Conservation (phyloP, 2,113 vertebrate genomes). For the Tenebrosternarchus preto region DNA sequence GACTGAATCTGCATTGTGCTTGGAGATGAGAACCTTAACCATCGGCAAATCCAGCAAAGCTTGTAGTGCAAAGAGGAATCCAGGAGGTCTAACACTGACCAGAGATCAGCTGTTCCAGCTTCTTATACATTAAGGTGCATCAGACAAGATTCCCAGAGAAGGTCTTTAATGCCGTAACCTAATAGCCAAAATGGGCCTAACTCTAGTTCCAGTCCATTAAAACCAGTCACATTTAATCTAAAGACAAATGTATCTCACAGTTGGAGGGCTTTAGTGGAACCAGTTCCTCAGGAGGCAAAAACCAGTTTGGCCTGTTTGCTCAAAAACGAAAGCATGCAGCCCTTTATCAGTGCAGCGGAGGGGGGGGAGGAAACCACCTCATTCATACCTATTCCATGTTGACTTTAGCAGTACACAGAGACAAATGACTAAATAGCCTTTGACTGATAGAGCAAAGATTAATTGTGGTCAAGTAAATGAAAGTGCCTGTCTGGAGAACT, state of each 20-base stretch:
- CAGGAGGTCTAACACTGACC: too few relatives aligned
- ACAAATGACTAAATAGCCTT: constrained; percentile 16
- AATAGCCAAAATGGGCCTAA: too few relatives aligned
- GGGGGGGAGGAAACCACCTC: not conserved
- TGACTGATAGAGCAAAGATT: not conserved
- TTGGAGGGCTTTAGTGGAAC: constrained; percentile 24
- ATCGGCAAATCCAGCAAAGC: too few relatives aligned
- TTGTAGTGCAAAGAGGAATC: too few relatives aligned
- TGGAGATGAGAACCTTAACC: too few relatives aligned
- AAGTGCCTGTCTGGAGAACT: not conserved
- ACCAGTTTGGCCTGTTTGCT: constrained; percentile 38
- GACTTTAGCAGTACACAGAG: constrained; percentile 5
- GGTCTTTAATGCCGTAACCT: too few relatives aligned
- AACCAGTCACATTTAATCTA: constrained; percentile 19
- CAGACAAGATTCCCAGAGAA: too few relatives aligned
- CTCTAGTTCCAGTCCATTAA: too few relatives aligned
- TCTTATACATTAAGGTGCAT: not conserved
- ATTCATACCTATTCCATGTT: constrained; percentile 8
- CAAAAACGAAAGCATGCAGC: not conserved
- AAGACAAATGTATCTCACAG: constrained; percentile 30
- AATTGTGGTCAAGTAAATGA: not conserved
- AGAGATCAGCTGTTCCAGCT: too few relatives aligned
- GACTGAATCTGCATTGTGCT: too few relatives aligned
- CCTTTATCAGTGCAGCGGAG: not conserved
- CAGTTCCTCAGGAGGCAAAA: constrained; percentile 19